Evolutionary conservation across 2,797 vertebrate genomes (phyloP).

Genomic region (Cirrhinus molitorella): DNA sequence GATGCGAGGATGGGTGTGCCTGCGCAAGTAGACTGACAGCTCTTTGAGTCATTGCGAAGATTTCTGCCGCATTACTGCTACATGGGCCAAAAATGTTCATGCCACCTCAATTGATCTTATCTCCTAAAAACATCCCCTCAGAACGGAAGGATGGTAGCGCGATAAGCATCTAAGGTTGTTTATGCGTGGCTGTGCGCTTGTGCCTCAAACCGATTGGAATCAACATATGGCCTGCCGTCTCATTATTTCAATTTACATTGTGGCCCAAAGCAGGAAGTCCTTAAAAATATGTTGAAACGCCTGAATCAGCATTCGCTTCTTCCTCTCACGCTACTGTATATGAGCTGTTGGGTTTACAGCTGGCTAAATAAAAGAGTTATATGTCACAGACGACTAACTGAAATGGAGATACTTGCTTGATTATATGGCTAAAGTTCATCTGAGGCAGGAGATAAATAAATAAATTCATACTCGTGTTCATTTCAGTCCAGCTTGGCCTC

Average conservation of each 20-base stretch:
- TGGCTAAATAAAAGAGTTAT: not conserved
- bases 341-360: not conserved
- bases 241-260: conserved; percentile 29
- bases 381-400: conserved; percentile 1
- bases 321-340: not conserved
- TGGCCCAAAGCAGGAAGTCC: not conserved
- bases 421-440: conserved; percentile 15
- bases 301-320: not conserved
- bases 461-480: not conserved
- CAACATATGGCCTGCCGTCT: not conserved
- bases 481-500: not conserved
- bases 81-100: not conserved
- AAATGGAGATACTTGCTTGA: not conserved
- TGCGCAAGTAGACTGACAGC: conserved; percentile 9
- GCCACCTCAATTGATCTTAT: not conserved
- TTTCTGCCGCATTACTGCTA: not conserved
- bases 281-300: not conserved
- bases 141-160: conserved; percentile 17
- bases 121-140: not conserved
- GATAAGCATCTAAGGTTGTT: conserved; percentile 12
- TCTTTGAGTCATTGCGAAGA: not conserved
- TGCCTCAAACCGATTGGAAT: not conserved
- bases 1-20: conserved; percentile 51
- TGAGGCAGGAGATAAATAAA: conserved; percentile 22
- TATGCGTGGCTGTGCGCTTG: not conserved